Conservation (phyloP, 2,113 vertebrate genomes). For the Nematolebias whitei region DNA sequence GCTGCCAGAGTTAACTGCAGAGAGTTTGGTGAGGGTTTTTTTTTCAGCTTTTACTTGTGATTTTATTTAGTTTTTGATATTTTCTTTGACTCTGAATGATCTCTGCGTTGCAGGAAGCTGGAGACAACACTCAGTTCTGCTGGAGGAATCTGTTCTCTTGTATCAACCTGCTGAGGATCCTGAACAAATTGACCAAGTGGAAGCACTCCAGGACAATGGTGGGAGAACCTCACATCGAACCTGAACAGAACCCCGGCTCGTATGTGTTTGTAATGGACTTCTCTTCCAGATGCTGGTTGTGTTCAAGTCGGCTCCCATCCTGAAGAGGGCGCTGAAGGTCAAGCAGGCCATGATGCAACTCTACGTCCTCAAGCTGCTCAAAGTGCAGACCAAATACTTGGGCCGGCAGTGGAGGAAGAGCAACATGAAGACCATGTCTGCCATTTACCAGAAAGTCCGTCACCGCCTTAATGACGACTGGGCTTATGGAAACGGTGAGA, state of each 20-base stretch:
- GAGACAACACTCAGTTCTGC: slow-evolving; percentile 98
- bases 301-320: slow-evolving; percentile 98
- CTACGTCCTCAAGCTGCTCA: slow-evolving; percentile 95
- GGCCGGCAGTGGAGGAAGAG: slow-evolving; percentile 98
- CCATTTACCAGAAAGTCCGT: slow-evolving; percentile 98
- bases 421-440: slow-evolving; percentile 99
- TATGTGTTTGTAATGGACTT: fast-evolving
- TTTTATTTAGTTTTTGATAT: not conserved
- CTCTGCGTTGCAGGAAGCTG: slow-evolving; percentile 86
- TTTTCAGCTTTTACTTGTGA: not conserved
- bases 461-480: slow-evolving; percentile 98
- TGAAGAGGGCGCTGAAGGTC: slow-evolving; percentile 97
- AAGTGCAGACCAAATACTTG: slow-evolving; percentile 97
- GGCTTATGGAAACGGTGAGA: slow-evolving; percentile 94
- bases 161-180: slow-evolving; percentile 95
- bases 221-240: slow-evolving; percentile 18
- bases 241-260: not conserved
- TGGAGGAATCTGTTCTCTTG: slow-evolving; percentile 99
- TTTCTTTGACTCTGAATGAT: not conserved
- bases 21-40: slow-evolving; percentile 88
- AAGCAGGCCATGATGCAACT: slow-evolving; percentile 99
- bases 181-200: slow-evolving; percentile 99
- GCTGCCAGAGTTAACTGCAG: slow-evolving; percentile 94
- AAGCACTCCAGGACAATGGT: slow-evolving; percentile 99
- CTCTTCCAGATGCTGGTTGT: slow-evolving; percentile 92